Evolutionary conservation across 2,113 vertebrate species (phyloP).

Genomic region (Phrynosoma platyrhinos): DNA sequence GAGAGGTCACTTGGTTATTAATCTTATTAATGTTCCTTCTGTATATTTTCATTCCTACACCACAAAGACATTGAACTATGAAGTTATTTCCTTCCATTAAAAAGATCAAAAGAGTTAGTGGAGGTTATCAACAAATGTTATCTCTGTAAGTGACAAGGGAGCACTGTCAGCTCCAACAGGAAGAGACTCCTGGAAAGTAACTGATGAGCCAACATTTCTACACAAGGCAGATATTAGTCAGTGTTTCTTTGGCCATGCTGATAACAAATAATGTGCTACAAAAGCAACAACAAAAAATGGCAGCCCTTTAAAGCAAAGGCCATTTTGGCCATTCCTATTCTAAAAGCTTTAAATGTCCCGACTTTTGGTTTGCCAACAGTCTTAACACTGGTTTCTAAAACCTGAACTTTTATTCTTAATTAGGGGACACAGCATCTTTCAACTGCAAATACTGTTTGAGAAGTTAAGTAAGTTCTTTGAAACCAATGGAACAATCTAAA

Average conservation of each 20-base stretch:
- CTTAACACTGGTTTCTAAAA: not conserved
- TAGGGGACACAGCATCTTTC: not conserved
- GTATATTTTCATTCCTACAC: slow-evolving; percentile 61
- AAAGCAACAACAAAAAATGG: slow-evolving; percentile 35
- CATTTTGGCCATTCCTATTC: slow-evolving; percentile 12
- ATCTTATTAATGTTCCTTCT: slow-evolving; percentile 30
- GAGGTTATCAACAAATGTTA: slow-evolving; percentile 51
- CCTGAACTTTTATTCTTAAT: not conserved
- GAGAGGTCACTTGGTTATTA: slow-evolving; percentile 34
- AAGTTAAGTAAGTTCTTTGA: not conserved
- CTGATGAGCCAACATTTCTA: not conserved
- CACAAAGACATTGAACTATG: slow-evolving; percentile 53
- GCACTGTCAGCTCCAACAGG: slow-evolving; percentile 45
- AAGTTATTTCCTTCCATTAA: slow-evolving; percentile 63
- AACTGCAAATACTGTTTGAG: not conserved
- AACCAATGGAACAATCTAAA: not conserved
- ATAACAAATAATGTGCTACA: slow-evolving; percentile 33
- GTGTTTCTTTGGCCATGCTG: slow-evolving; percentile 34
- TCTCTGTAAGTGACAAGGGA: slow-evolving; percentile 45
- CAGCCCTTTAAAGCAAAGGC: slow-evolving; percentile 13
- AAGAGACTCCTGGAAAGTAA: slow-evolving; percentile 50
- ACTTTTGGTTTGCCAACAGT: not conserved
- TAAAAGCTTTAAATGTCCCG: not conserved
- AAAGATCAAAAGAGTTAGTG: slow-evolving; percentile 61
- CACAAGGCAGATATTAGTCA: slow-evolving; percentile 11